Conservation (phyloP, 2,797 vertebrate species). For the Fringilla coelebs region DNA sequence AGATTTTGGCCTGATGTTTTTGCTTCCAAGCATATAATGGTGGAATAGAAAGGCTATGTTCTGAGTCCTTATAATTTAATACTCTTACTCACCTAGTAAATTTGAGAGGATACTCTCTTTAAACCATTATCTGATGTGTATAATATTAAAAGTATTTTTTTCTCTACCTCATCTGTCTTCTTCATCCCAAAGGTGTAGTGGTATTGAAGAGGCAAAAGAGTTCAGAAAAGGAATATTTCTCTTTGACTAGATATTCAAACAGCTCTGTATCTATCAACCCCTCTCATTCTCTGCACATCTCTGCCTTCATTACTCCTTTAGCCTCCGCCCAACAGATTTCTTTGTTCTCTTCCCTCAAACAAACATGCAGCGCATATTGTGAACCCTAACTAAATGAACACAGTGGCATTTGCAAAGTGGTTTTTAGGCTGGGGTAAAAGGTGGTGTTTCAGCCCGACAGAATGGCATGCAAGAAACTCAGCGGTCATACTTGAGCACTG, state of each 20-base stretch:
- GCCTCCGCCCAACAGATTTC: neutral
- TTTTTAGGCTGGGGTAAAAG: neutral
- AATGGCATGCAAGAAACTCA: neutral
- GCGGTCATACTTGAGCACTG: neutral
- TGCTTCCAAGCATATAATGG: neutral
- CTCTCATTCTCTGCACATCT: neutral
- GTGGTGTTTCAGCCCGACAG: neutral
- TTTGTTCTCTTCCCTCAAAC: neutral
- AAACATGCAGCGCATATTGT: fast-evolving
- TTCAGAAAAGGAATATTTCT: neutral
- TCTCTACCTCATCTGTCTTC: neutral
- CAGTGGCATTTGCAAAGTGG: neutral
- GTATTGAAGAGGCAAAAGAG: neutral
- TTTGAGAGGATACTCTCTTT: neutral
- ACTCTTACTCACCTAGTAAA: neutral
- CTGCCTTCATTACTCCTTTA: neutral
- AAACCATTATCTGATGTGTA: neutral
- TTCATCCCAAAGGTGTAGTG: neutral
- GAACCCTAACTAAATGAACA: neutral
- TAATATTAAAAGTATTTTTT: neutral
- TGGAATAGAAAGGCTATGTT: neutral
- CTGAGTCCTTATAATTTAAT: neutral
- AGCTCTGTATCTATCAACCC: neutral
- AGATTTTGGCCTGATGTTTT: neutral
- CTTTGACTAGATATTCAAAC: neutral